Conservation (phyloP, 1,140 invertebrate genomes). For the Pristionchus pacificus region DNA sequence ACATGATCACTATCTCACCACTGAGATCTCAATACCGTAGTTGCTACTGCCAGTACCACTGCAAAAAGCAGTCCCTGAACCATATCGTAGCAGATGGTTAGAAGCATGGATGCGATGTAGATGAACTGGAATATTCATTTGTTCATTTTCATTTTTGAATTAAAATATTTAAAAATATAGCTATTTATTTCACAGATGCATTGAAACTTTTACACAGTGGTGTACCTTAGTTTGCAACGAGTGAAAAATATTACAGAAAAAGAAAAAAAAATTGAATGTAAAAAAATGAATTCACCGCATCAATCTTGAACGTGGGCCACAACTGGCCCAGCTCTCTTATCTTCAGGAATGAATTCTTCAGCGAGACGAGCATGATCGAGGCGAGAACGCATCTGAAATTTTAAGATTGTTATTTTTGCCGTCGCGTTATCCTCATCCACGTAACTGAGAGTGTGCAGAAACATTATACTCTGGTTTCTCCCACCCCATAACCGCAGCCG, state of each 20-base stretch:
- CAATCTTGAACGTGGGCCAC: conserved; percentile 55
- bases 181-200: conserved; percentile 48
- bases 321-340: conserved; percentile 43
- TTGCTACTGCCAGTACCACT: conserved; percentile 50
- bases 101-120: conserved; percentile 46
- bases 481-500: too few species aligned
- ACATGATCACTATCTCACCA: conserved; percentile 28
- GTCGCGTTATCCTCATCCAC: too few species aligned
- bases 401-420: too few species aligned
- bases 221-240: conserved; percentile 51
- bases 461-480: too few species aligned
- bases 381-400: conserved; percentile 53
- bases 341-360: conserved; percentile 44
- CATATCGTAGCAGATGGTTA: conserved; percentile 53
- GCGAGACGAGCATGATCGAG: conserved; percentile 50
- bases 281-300: too few species aligned
- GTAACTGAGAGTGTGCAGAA: too few species aligned
- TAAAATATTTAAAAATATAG: conserved; percentile 46
- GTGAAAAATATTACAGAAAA: too few species aligned
- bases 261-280: too few species aligned
- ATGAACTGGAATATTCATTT: conserved; percentile 39
- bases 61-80: conserved; percentile 46
- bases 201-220: conserved; percentile 46
- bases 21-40: conserved; percentile 51
- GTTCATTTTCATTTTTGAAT: conserved; percentile 8